Evolutionary conservation across 92 coral and sea anemone species (phyloP), one percentile per base, ranked within the genome.

Genomic region (Pocillopora grandis): DNA sequence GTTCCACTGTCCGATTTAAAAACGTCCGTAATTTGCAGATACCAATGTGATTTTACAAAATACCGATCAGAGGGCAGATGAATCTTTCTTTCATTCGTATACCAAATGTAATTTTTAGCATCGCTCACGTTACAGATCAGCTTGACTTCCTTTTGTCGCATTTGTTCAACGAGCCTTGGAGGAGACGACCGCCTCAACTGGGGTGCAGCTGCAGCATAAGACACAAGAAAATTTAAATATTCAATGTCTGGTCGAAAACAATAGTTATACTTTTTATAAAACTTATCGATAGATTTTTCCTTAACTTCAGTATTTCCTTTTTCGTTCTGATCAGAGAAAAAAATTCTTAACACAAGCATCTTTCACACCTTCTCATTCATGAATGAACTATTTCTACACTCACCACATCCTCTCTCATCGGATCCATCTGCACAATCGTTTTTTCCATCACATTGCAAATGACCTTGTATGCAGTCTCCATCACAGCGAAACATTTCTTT

Each of bases 401-500:
- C 76, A 93, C 97, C 66, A 80, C 97, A 93, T 36, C 71, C 69
- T 59, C 33, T 23, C 85, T 81, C 85, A 81, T 81, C 85, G 62
- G 85, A 81, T 61, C 78, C 85, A 81, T 81, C 98, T 49, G 90
- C 80, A 67, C 98, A 95, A 73, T 95, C 98, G 18, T 85, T 93
- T 21, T 95, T 97, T 19, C 84, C 76, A 62, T 96, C 99, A 85
- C 96, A 92, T 5, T 76, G 72, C 93, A 93, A 94, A n/a, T 77
- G 76, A 31, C 84, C 89, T 73, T 87, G 91, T 37, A 96, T 89
- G 71, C 99, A 96, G 57, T 75, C 89, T 9, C 95, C 96, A 75
- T 94, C 90, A 10, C 98, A 95, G 65, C 70, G 94, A 73, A 95
- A 95, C 55, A 88, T 91, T 62, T 76, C 81, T 37, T 61, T 72